Conservation (phyloP, 2,888 invertebrate genomes). For the Toxonevra muliebris region DNA sequence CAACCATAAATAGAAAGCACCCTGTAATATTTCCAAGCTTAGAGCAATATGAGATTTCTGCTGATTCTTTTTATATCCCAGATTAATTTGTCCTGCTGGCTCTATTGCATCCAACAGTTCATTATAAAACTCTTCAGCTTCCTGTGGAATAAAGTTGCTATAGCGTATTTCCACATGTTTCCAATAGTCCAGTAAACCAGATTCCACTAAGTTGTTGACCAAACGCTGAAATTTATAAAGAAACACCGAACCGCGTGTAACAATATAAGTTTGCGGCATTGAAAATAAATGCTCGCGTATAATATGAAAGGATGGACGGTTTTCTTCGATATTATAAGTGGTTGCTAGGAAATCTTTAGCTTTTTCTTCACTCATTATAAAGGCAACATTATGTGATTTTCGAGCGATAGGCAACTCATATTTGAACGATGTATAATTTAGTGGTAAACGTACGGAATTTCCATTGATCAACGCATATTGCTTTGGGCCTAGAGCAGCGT, state of each 20-base stretch:
- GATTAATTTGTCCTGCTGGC: too few relatives aligned
- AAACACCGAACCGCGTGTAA: constrained; percentile 53
- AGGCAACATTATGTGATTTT: constrained; percentile 33
- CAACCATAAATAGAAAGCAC: constrained; percentile 59
- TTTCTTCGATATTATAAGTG: constrained; percentile 49
- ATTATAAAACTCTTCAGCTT: constrained; percentile 10
- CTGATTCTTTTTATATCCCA: background rate
- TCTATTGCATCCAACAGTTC: constrained; percentile 8
- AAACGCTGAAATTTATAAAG: constrained; percentile 50
- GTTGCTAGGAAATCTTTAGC: constrained; percentile 53
- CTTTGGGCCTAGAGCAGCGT: constrained; percentile 36
- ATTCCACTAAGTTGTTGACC: constrained; percentile 50
- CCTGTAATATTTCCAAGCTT: constrained; percentile 55
- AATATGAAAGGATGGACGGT: constrained; percentile 55
- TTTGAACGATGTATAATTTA: too few relatives aligned
- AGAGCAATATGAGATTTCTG: constrained; percentile 43
- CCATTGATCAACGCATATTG: constrained; percentile 38
- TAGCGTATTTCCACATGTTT: constrained; percentile 35
- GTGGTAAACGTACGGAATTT: constrained; percentile 38
- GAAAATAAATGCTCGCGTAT: constrained; percentile 57
- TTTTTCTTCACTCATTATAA: constrained; percentile 52
- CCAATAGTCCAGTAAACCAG: constrained; percentile 59
- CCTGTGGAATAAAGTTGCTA: background rate
- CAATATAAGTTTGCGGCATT: constrained; percentile 51
- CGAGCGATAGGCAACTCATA: too few relatives aligned